These are phyloP conservation scores for Todiramphus chloris DNA, from an alignment of 2,113 vertebrate genomes.

Conservation along the genomic window DNA sequence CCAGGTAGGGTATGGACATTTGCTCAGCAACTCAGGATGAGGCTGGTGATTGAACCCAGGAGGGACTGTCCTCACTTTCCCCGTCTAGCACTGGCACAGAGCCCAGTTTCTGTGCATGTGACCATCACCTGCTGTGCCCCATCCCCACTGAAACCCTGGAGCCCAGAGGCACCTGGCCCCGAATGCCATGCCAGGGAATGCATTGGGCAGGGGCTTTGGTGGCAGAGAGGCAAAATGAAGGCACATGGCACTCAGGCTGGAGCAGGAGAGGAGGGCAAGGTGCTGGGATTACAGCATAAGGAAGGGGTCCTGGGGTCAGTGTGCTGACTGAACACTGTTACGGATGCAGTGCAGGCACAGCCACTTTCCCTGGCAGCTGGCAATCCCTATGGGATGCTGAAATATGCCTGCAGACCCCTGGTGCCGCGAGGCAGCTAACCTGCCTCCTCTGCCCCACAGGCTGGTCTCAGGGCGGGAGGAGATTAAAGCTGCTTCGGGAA, in stretches of 20 bases:
- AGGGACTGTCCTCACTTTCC: neutral
- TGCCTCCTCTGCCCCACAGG: conserved; percentile 55
- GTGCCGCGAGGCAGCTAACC: neutral
- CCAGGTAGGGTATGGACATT: neutral
- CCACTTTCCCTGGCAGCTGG: neutral
- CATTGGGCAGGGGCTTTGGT: neutral
- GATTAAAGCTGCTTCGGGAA: conserved; percentile 79
- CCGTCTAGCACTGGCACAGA: neutral
- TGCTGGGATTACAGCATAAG: neutral
- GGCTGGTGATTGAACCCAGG: neutral
- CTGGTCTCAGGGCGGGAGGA: conserved; percentile 88
- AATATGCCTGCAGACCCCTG: neutral
- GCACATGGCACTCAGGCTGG: neutral
- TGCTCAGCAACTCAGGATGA: neutral
- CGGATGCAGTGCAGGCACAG: accelerated
- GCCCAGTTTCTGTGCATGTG: accelerated
- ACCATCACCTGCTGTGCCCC: accelerated
- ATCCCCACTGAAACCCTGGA: neutral
- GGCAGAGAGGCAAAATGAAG: neutral
- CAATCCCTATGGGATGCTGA: accelerated
- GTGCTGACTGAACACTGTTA: accelerated
- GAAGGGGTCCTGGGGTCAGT: neutral
- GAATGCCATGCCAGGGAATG: neutral
- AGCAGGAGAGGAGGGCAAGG: neutral
- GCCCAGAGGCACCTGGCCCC: accelerated